Percentiles rank a stretch among this genome's conserved stretches.
Conservation (phyloP, 2,113 vertebrate species). For the Notiomystis cincta region DNA sequence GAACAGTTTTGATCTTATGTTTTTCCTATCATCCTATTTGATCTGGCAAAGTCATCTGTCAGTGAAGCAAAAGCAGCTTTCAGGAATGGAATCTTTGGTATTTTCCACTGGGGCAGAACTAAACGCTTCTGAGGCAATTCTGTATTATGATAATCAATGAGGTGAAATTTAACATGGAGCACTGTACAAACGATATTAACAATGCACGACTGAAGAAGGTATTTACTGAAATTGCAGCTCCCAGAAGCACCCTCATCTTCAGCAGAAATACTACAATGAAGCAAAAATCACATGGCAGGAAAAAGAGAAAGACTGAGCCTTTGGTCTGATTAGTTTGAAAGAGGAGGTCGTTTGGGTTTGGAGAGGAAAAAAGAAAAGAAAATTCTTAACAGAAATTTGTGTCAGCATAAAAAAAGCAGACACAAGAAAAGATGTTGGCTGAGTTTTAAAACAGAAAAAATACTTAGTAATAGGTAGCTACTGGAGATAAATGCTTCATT, state of each 20-base stretch:
- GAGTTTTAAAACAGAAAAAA: not conserved
- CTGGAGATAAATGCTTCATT: not conserved
- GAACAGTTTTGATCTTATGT: constrained; percentile 17
- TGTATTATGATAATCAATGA: constrained; percentile 24
- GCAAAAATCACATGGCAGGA: not conserved
- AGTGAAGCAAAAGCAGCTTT: constrained; percentile 29
- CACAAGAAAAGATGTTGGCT: not conserved
- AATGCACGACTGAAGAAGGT: not conserved
- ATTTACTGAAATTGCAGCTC: not conserved
- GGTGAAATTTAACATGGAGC: constrained; percentile 7
- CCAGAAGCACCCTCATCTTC: not conserved
- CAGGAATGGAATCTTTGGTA: constrained; percentile 58
- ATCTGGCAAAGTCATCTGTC: constrained; percentile 11
- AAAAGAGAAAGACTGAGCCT: not conserved
- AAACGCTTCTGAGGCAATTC: not conserved
- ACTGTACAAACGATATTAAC: not conserved
- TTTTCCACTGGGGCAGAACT: constrained; percentile 12
- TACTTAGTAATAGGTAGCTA: not conserved
- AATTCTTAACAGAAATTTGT: not conserved
- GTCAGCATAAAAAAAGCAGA: not conserved
- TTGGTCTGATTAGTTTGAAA: not conserved
- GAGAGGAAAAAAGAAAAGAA: not conserved
- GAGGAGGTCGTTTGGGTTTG: not conserved
- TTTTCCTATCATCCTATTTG: constrained; percentile 8
- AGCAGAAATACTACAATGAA: not conserved